Conservation (phyloP, 2,888 invertebrate genomes). For the Hemaris fuciformis region DNA sequence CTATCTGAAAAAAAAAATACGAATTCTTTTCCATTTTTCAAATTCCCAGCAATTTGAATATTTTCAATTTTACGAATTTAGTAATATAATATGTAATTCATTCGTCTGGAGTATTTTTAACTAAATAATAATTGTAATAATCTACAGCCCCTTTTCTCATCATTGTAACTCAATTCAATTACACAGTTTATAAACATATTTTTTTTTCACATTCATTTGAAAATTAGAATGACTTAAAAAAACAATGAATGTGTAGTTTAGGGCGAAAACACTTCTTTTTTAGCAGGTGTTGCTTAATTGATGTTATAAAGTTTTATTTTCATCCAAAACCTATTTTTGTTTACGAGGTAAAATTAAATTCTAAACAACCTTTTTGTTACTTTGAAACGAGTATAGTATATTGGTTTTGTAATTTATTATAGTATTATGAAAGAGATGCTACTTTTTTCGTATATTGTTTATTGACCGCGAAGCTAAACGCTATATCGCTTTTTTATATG, state of each 20-base stretch:
- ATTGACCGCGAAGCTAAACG: neutral
- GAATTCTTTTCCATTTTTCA: too few species aligned
- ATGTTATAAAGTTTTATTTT: conserved; percentile 3
- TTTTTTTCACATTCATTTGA: too few species aligned
- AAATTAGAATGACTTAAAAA: too few species aligned
- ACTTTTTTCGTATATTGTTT: neutral
- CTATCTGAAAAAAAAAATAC: too few species aligned
- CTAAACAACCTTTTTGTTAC: neutral
- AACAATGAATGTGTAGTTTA: neutral
- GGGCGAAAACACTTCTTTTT: neutral
- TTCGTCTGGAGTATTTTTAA: too few species aligned
- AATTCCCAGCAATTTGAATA: too few species aligned
- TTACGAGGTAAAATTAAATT: neutral
- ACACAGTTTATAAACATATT: too few species aligned
- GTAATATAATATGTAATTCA: too few species aligned
- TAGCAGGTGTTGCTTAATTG: neutral
- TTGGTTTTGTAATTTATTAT: neutral
- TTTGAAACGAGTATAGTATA: neutral
- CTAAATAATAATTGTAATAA: too few species aligned
- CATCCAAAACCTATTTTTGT: neutral
- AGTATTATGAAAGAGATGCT: neutral
- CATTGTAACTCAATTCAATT: too few species aligned
- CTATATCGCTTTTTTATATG: neutral
- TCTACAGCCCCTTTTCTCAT: too few species aligned
- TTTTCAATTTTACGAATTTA: too few species aligned